Evolutionary conservation across 37 sponge, comb jelly and placozoan species (phyloP).

Genomic region (Amphimedon queenslandica): DNA sequence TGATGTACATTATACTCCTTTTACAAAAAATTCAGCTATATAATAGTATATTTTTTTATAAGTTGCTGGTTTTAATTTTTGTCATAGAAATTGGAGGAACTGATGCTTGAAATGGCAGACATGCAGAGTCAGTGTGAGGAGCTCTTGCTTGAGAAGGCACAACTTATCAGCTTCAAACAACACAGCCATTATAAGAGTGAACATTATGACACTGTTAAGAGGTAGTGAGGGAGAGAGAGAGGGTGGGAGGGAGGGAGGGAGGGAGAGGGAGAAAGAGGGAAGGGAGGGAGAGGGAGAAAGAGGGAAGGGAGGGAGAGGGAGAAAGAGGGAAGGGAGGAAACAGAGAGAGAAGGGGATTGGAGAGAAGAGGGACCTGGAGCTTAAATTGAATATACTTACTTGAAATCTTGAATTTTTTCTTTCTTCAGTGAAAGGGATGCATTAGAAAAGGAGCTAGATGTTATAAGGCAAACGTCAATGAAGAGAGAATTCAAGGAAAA

Average conservation of each 20-base stretch:
- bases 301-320: not conserved
- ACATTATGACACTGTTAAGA: conserved; percentile 50
- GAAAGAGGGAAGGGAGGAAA: not conserved
- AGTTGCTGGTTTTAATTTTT: no score
- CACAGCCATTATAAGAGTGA: conserved; percentile 57
- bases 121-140: conserved; percentile 22
- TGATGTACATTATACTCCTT: no score
- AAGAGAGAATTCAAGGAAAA: conserved; percentile 10
- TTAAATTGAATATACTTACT: no score
- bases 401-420: no score
- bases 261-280: no score
- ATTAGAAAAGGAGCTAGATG: conserved; percentile 28
- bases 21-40: no score
- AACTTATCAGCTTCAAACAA: conserved; percentile 19
- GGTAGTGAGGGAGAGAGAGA: no score
- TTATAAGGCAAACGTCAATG: not conserved
- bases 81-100: not conserved
- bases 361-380: not conserved
- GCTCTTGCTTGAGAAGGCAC: conserved; percentile 8
- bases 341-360: not conserved
- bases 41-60: no score
- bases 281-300: not conserved
- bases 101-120: not conserved
- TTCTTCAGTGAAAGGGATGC: conserved; percentile 48
- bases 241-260: no score